These are phyloP conservation scores for Hyles vespertilio DNA, from an alignment of 1,140 invertebrate species.

Conservation along the genomic window DNA sequence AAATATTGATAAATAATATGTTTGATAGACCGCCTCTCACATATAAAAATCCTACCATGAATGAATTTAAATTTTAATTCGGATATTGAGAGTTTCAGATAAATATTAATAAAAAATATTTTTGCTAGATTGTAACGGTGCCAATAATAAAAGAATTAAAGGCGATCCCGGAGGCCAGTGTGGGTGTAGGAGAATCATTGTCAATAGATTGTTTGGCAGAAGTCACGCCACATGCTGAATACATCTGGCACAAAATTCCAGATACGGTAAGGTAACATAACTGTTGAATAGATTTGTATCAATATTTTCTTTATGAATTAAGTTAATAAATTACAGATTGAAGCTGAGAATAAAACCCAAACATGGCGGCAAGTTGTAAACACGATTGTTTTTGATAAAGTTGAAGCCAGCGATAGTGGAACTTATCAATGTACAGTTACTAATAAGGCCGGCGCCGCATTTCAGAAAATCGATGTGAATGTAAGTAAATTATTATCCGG, in stretches of 20 bases:
- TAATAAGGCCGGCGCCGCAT: conserved; percentile 38
- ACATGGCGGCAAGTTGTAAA: conserved; percentile 37
- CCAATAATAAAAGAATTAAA: conserved; percentile 37
- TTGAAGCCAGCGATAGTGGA: conserved; percentile 37
- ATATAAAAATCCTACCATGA: too few species aligned
- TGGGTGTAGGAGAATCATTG: conserved; percentile 29
- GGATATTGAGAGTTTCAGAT: too few species aligned
- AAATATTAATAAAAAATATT: not conserved
- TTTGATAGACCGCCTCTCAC: too few species aligned
- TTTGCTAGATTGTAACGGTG: conserved; percentile 37
- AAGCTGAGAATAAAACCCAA: conserved; percentile 18
- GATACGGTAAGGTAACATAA: conserved; percentile 19
- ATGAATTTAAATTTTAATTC: too few species aligned
- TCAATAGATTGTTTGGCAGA: conserved; percentile 44
- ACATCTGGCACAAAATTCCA: conserved; percentile 41
- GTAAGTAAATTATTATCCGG: conserved; percentile 18
- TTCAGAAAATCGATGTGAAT: conserved; percentile 29
- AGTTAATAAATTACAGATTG: too few species aligned
- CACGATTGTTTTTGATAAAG: conserved; percentile 41
- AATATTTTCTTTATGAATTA: not conserved
- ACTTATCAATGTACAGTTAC: conserved; percentile 48
- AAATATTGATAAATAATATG: too few species aligned
- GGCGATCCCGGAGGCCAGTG: conserved; percentile 28
- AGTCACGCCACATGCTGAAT: conserved; percentile 42
- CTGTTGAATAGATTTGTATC: not conserved